These are phyloP conservation scores for Andrena dorsata DNA, from an alignment of 2,888 invertebrate genomes.

Conservation along the genomic window DNA sequence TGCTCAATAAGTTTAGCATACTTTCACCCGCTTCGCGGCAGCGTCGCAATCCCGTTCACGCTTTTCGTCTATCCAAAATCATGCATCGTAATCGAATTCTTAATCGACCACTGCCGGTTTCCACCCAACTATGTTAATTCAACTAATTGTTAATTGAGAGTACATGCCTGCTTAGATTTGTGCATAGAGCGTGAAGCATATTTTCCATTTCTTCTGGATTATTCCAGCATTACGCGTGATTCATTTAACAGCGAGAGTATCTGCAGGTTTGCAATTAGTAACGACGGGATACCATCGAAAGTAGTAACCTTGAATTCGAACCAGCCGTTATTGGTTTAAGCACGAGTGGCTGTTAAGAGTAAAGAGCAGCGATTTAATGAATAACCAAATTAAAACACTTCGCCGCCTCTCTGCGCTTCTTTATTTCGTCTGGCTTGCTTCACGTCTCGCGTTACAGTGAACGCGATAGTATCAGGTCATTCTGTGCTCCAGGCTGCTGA, in stretches of 20 bases:
- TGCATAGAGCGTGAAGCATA: background rate
- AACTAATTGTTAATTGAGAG: background rate
- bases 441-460: constrained; percentile 5
- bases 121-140: too few relatives aligned
- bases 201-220: background rate
- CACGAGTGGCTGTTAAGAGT: background rate
- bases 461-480: constrained; percentile 21
- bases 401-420: background rate
- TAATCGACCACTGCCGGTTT: too few relatives aligned
- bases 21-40: constrained; percentile 39
- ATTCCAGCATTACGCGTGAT: background rate
- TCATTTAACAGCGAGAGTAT: background rate
- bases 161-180: background rate
- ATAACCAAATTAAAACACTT: background rate
- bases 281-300: background rate
- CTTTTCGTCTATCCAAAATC: constrained; percentile 9
- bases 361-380: constrained; percentile 11
- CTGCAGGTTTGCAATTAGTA: background rate
- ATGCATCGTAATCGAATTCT: background rate
- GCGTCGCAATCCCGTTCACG: background rate
- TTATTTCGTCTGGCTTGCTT: background rate
- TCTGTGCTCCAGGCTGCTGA: background rate
- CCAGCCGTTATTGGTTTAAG: background rate
- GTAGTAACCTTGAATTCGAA: background rate
- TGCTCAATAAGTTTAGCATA: constrained; percentile 30